These are phyloP conservation scores for Apteryx owenii DNA, from an alignment of 2,113 vertebrate species.

Conservation along the genomic window DNA sequence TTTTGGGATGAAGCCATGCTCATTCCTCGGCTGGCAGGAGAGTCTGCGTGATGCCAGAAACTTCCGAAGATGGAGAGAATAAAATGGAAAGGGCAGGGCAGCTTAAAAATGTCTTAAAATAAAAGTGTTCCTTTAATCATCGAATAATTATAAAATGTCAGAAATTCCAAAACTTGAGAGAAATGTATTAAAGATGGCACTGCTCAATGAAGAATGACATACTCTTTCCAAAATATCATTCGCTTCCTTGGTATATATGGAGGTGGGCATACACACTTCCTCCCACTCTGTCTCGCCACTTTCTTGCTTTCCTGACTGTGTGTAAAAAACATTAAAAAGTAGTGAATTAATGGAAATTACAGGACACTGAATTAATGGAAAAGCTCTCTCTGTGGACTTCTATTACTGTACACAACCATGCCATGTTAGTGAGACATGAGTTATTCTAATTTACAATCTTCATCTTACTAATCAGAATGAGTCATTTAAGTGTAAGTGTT, in stretches of 20 bases:
- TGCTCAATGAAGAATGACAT: neutral
- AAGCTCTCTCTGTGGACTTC: neutral
- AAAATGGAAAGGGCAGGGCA: neutral
- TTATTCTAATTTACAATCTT: neutral
- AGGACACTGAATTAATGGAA: neutral
- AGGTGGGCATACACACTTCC: neutral
- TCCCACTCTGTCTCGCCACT: rapidly evolving
- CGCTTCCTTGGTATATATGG: neutral
- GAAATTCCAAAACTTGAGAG: neutral
- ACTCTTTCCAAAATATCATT: neutral
- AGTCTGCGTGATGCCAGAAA: neutral
- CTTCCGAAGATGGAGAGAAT: neutral
- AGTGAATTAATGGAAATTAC: constrained; percentile 1
- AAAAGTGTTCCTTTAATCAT: neutral
- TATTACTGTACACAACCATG: neutral
- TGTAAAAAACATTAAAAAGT: neutral
- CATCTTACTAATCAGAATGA: neutral
- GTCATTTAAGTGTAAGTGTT: neutral
- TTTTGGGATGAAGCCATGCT: neutral
- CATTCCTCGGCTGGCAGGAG: neutral
- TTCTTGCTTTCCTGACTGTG: neutral
- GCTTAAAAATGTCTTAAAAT: neutral
- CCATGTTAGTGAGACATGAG: neutral
- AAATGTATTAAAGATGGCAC: neutral
- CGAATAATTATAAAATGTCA: neutral